Evolutionary conservation across 2,797 vertebrate species (phyloP), one percentile per base, ranked within the genome.

Genomic region (Xenopus petersii): DNA sequence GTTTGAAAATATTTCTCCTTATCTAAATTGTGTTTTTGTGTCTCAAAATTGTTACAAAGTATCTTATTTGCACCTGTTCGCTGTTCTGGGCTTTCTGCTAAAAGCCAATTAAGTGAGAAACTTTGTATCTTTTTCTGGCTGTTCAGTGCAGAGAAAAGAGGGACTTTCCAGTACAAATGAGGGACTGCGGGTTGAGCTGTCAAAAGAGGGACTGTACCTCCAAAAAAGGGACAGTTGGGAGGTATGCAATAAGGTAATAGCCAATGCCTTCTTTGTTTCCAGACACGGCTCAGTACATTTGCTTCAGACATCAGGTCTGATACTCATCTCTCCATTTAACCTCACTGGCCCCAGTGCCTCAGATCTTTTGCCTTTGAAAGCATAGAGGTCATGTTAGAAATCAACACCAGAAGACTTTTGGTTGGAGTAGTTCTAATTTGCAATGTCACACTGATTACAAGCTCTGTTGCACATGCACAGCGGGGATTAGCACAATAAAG

Each of bases 361-460:
- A 73, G 61, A 73, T 73, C 16, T 33, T 64, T 56, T 5, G 21
- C 46, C 24, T 67, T 55, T 68, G 63, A 67, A 77, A 67, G 65
- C 66, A 73, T 58, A 68, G 63, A 47, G 75, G 66, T 78, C 66
- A 51, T 17, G 51, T 70, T 55, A 47, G 51, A 59, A 70, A 78
- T 78, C 71, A 78, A 78, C 76, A 73, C 76, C 66, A 60, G 36
- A 64, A 24, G 54, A 65, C 51, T 59, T 78, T 70, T 54, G 48
- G 66, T 61, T 64, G 16, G 26, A 30, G 12, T 51, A 46, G 21
- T 17, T 46, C 15, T 77, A 68, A 73, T 73, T 70, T 51, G 15
- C 70, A 30, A 30, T 30, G 26, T 30, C 26, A 78, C 69, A 66
- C 71, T 73, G 71, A 70, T 78, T 61, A 63, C 36, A 56, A 13